These are phyloP conservation scores for Molorchus minor DNA, from an alignment of 2,888 invertebrate genomes.

Conservation along the genomic window DNA sequence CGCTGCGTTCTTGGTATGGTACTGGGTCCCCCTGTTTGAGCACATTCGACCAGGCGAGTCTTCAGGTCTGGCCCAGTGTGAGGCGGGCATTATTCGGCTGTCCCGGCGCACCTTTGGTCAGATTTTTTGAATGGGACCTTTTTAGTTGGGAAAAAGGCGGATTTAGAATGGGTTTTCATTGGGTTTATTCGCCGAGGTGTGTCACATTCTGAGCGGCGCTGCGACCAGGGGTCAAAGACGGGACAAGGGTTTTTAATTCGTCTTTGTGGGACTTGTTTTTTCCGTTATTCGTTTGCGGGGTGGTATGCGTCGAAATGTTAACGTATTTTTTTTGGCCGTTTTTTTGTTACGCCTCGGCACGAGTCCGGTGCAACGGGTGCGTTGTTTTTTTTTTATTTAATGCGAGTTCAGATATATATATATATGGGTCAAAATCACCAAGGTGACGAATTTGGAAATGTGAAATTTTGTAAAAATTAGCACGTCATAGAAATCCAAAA, in stretches of 20 bases:
- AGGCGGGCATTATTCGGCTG: slow-evolving; percentile 23
- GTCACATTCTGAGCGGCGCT: slow-evolving; percentile 39
- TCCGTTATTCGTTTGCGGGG: slow-evolving; percentile 48
- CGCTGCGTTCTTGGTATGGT: slow-evolving; percentile 32
- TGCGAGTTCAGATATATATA: no score
- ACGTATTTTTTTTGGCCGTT: slow-evolving; percentile 51
- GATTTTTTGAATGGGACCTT: slow-evolving; percentile 43
- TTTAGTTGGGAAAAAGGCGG: slow-evolving; percentile 44
- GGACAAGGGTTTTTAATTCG: slow-evolving; percentile 42
- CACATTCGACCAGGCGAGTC: slow-evolving; percentile 34
- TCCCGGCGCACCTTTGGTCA: slow-evolving; percentile 37
- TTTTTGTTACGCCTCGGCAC: slow-evolving; percentile 43
- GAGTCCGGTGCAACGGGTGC: slow-evolving; percentile 38
- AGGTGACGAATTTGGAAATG: no score
- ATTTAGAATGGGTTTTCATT: slow-evolving; percentile 38
- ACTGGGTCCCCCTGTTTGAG: slow-evolving; percentile 41
- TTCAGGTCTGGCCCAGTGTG: slow-evolving; percentile 28
- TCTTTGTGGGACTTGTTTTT: slow-evolving; percentile 44
- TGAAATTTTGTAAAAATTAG: no score
- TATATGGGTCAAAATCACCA: no score
- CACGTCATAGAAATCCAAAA: no score
- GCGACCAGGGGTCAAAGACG: slow-evolving; percentile 51
- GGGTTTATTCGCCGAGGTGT: slow-evolving; percentile 17
- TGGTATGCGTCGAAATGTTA: slow-evolving; percentile 41
- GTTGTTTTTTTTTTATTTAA: slow-evolving; percentile 44